Conservation (phyloP, 2,888 invertebrate genomes). For the Mongoloraphidia duomilia region DNA sequence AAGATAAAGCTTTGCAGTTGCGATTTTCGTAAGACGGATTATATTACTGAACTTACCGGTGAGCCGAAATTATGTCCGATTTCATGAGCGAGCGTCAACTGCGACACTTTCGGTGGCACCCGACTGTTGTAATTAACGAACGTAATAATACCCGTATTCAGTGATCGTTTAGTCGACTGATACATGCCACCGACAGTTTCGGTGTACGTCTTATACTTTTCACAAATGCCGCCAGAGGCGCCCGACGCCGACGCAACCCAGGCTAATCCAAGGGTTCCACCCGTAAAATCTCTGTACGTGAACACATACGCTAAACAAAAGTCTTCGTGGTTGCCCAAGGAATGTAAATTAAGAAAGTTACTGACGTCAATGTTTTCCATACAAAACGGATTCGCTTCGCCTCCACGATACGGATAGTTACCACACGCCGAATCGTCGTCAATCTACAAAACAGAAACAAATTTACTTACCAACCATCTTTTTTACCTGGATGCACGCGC, state of each 20-base stretch:
- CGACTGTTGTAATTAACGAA: conserved; percentile 96
- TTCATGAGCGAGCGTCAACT: conserved; percentile 94
- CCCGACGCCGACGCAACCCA: conserved; percentile 99
- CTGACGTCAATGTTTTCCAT: conserved; percentile 96
- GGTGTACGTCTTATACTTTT: conserved; percentile 92
- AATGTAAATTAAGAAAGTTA: conserved; percentile 96
- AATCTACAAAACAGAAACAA: conserved; percentile 44
- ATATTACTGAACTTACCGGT: conserved; percentile 48
- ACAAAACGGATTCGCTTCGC: conserved; percentile 79
- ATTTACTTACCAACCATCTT: too few species aligned
- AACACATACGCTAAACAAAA: conserved; percentile 99
- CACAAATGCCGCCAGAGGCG: conserved; percentile 97
- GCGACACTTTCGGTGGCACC: conserved; percentile 95
- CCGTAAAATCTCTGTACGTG: conserved; percentile 94
- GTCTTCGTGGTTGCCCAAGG: conserved; percentile 90
- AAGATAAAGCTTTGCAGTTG: too few species aligned
- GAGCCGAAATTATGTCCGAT: conserved; percentile 99
- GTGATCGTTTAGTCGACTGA: conserved; percentile 82
- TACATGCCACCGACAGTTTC: conserved; percentile 90
- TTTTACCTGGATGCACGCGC: too few species aligned
- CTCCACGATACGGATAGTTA: conserved; percentile 35
- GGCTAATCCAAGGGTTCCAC: conserved; percentile 93
- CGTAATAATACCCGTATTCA: conserved; percentile 98
- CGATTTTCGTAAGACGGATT: too few species aligned
- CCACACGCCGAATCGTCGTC: conserved; percentile 69